Percentiles rank a stretch among this genome's conserved stretches.
Evolutionary conservation across 2,113 vertebrate genomes (phyloP).

Genomic region (Anthoscopus minutus): DNA sequence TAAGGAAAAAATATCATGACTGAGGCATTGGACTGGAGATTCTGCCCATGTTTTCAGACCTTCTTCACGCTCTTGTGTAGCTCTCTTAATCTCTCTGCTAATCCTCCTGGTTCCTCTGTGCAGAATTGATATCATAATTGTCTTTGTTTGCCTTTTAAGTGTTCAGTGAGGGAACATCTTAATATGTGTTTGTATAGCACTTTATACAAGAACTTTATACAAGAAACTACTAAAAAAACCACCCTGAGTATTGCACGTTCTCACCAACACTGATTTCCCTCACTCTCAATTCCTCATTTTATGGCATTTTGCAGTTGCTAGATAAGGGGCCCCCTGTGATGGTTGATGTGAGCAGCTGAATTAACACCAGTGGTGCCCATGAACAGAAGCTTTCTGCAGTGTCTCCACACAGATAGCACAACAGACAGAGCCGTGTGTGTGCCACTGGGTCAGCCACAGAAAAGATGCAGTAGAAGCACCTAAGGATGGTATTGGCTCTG

Average conservation of each 20-base stretch:
- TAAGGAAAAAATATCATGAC: not conserved
- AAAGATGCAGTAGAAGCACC: not conserved
- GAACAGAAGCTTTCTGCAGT: not conserved
- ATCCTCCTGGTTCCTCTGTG: not conserved
- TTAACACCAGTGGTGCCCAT: not conserved
- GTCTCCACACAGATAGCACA: not conserved
- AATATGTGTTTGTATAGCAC: not conserved
- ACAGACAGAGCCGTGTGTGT: not conserved
- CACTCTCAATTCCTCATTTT: not conserved
- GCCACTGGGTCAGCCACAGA: not conserved
- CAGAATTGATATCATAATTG: not conserved
- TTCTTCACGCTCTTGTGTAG: not conserved
- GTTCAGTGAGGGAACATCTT: not conserved
- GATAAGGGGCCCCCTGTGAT: not conserved
- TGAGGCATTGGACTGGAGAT: not conserved
- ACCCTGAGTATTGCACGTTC: not conserved
- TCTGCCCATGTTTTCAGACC: not conserved
- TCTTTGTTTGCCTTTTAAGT: not conserved
- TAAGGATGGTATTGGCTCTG: not conserved
- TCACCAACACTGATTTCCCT: not conserved
- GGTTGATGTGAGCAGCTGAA: not conserved
- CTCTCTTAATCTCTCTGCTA: not conserved
- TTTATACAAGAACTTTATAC: not conserved
- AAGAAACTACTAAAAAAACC: not conserved
- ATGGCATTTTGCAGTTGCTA: not conserved